A percentile compares a stretch with the other conserved stretches of the same genome.
Conservation (phyloP, 64 coral and sea anemone species). For the Montipora efflorescens region DNA sequence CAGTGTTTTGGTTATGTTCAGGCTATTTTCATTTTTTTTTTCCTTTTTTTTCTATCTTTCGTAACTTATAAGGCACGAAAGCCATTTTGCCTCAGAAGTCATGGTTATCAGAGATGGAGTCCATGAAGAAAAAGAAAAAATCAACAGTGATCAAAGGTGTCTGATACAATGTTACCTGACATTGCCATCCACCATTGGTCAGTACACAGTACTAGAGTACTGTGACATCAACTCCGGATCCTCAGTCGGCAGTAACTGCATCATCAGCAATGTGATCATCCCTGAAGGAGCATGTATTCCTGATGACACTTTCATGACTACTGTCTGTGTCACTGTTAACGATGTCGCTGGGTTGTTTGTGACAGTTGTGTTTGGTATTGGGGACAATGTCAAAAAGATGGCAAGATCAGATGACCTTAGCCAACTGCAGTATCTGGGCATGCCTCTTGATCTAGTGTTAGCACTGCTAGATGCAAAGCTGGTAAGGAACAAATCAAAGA, state of each 20-base stretch:
- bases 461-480: constrained; percentile 53
- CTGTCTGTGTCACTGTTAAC: constrained; percentile 69
- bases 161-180: constrained; percentile 76
- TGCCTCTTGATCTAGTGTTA: constrained; percentile 77
- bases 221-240: constrained; percentile 72
- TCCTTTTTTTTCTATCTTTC: background rate
- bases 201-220: constrained; percentile 84
- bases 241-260: constrained; percentile 74
- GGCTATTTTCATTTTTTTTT: background rate
- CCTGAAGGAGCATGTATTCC: constrained; percentile 73
- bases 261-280: constrained; percentile 84
- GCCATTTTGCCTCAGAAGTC: constrained; percentile 62
- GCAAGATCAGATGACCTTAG: constrained; percentile 58
- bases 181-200: constrained; percentile 64
- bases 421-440: constrained; percentile 73
- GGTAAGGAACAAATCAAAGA: constrained; percentile 24
- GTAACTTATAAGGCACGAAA: constrained; percentile 56
- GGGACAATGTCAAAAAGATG: constrained; percentile 92
- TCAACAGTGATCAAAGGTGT: constrained; percentile 5
- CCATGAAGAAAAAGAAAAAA: constrained; percentile 47
- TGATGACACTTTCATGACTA: constrained; percentile 74
- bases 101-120: constrained; percentile 50
- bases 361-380: constrained; percentile 87
- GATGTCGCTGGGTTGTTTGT: constrained; percentile 70
- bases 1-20: background rate